Conservation (phyloP, 1,140 invertebrate species). For the Macrobrachium rosenbergii region DNA sequence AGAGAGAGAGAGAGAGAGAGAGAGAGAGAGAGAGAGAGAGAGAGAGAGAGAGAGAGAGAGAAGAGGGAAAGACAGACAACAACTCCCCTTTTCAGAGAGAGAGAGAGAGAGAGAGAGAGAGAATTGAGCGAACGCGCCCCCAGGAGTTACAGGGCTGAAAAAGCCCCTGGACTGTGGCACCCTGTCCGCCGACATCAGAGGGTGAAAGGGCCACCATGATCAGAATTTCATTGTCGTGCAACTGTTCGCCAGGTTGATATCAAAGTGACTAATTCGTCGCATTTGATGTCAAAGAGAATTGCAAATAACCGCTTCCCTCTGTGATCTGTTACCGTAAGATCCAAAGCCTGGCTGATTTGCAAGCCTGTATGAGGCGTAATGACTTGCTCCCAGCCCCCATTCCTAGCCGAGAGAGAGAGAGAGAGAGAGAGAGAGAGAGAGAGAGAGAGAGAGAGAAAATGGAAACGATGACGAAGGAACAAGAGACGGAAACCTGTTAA, state of each 20-base stretch:
- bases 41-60: slow-evolving; percentile 44
- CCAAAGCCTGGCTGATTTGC: slow-evolving; percentile 49
- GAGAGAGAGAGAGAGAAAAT: slow-evolving; percentile 2
- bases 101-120: slow-evolving; percentile 25
- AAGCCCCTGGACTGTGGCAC: slow-evolving; percentile 5
- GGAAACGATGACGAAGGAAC: background rate
- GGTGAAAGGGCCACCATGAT: slow-evolving; percentile 20
- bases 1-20: slow-evolving; percentile 25
- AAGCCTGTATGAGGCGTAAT: slow-evolving; percentile 56
- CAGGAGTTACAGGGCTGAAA: background rate
- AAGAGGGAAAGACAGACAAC: too few relatives aligned
- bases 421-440: slow-evolving; percentile 29
- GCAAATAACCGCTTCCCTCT: slow-evolving; percentile 33
- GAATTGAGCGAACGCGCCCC: background rate
- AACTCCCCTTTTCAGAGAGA: background rate
- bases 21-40: slow-evolving; percentile 44
- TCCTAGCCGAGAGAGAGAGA: slow-evolving; percentile 14
- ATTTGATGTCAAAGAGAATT: slow-evolving; percentile 57
- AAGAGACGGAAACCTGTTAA: background rate
- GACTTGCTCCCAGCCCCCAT: slow-evolving; percentile 30
- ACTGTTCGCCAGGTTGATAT: slow-evolving; percentile 53
- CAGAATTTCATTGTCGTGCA: slow-evolving; percentile 61
- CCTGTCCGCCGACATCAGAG: slow-evolving; percentile 38
- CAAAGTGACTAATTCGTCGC: slow-evolving; percentile 56
- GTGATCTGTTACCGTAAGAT: slow-evolving; percentile 58